A percentile compares a stretch with the other conserved stretches of the same genome.
phyloP scores from a whole-genome alignment of 2,888 invertebrate species.

The Epicampocera succincta region DNA sequence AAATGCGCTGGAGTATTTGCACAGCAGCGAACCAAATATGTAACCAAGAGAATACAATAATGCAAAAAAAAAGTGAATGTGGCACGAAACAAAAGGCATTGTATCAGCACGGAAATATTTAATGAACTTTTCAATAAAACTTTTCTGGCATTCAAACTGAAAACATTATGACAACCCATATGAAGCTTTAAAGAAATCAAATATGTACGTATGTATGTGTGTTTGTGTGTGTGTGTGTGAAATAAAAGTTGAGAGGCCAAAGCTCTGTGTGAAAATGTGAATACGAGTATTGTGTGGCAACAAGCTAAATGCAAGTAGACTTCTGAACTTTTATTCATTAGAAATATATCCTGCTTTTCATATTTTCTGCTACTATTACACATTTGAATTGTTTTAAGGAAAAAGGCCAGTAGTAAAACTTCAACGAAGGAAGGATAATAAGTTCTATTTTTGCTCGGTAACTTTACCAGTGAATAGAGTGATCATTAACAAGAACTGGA shows the following conservation, averaged over 20 bases:
- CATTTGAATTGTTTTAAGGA: too few relatives aligned
- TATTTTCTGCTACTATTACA: too few relatives aligned
- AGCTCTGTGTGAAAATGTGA: too few relatives aligned
- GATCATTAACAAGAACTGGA: too few relatives aligned
- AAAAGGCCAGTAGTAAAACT: too few relatives aligned
- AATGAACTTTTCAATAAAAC: conserved; percentile 35
- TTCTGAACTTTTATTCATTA: neutral
- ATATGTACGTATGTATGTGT: neutral
- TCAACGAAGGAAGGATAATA: too few relatives aligned
- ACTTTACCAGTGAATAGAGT: too few relatives aligned
- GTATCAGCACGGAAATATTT: conserved; percentile 11
- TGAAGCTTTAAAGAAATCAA: neutral
- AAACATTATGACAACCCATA: neutral
- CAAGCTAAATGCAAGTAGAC: neutral
- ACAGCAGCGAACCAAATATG: conserved; percentile 3
- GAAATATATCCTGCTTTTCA: too few relatives aligned
- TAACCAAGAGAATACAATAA: conserved; percentile 11
- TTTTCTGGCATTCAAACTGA: neutral
- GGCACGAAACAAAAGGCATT: neutral
- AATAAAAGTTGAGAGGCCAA: too few relatives aligned
- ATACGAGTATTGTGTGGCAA: too few relatives aligned
- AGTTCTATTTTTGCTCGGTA: too few relatives aligned
- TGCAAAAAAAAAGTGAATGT: neutral
- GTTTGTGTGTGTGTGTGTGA: neutral
- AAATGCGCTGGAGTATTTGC: neutral